Conservation (phyloP, 2,113 vertebrate genomes). For the Caracal caracal region DNA sequence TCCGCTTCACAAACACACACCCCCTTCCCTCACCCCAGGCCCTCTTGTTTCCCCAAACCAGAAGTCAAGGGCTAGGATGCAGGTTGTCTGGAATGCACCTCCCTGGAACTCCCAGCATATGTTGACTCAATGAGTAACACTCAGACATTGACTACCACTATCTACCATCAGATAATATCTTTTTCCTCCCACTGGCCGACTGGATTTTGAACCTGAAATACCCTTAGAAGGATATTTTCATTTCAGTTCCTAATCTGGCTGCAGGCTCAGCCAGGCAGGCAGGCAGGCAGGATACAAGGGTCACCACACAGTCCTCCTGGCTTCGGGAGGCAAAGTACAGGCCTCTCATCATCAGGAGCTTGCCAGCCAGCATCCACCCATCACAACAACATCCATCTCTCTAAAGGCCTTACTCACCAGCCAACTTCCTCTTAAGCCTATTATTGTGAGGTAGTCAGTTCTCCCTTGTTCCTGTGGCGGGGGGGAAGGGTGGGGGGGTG, state of each 20-base stretch:
- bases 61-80: constrained; percentile 51
- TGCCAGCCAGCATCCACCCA: constrained; percentile 45
- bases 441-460: constrained; percentile 32
- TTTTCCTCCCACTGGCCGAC: constrained; percentile 80
- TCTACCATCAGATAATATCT: constrained; percentile 81
- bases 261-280: constrained; percentile 57
- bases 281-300: constrained; percentile 55
- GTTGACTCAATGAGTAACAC: constrained; percentile 80
- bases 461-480: background rate
- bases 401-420: constrained; percentile 57
- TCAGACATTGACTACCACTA: constrained; percentile 72
- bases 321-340: background rate
- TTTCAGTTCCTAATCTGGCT: constrained; percentile 62
- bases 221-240: constrained; percentile 85
- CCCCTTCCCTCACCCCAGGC: background rate
- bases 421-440: constrained; percentile 51
- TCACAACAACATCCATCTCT: constrained; percentile 17
- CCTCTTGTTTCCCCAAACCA: constrained; percentile 64
- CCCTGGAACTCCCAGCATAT: constrained; percentile 79
- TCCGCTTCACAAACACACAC: constrained; percentile 32
- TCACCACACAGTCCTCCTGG: constrained; percentile 28
- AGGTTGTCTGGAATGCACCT: constrained; percentile 71
- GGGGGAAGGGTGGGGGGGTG: background rate
- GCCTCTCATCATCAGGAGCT: constrained; percentile 47
- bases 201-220: constrained; percentile 77